Evolutionary conservation across 2,888 invertebrate species (phyloP), one percentile per base, ranked within the genome.

Genomic region (Phasia obesa): DNA sequence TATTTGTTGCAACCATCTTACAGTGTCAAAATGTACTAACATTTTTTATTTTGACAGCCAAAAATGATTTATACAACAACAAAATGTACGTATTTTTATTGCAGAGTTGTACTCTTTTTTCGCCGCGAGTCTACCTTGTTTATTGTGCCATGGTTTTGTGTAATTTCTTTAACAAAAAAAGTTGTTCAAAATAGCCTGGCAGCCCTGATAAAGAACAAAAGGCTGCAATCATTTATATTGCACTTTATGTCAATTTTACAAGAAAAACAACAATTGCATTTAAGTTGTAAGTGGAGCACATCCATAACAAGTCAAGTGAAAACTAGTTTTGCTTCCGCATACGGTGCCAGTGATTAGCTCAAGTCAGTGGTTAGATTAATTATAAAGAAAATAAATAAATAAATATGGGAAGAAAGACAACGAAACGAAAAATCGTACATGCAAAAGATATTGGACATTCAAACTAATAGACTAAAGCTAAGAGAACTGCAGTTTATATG

Each of bases 301-400:
- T 80, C 84, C 85, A 85, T 85, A 84, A 59, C 81, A 82, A 85
- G 85, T 85, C 85, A 85, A 85, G 85, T 85, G 85, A 85, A 85
- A 85, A 85, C 85, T 84, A 84, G 84, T 85, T 85, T 84, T 83
- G 84, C 84, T 85, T 85, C 85, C 85, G 85, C 84, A 85, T 85
- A 85, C 76, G 83, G 81, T 55, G 81, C 55, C 69, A 71, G 71
- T 64, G 69, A 76, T 73, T 75, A 64, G 82, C 75, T 74, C 74
- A 62, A 76, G 73, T 69, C 71, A 67, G 57, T 75, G 82, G 78
- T 73, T 74, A 65, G 74, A 74, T 80, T 64, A 78, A 78, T 80
- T 80, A 55, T 67, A 74, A 80, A 79, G 65, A 70, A 77, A 77
- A 77, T 42, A 78, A n/a, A n/a, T n/a, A n/a, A n/a, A 77, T 27